phyloP scores from a whole-genome alignment of 2,888 invertebrate species.

The Catocala nupta region DNA sequence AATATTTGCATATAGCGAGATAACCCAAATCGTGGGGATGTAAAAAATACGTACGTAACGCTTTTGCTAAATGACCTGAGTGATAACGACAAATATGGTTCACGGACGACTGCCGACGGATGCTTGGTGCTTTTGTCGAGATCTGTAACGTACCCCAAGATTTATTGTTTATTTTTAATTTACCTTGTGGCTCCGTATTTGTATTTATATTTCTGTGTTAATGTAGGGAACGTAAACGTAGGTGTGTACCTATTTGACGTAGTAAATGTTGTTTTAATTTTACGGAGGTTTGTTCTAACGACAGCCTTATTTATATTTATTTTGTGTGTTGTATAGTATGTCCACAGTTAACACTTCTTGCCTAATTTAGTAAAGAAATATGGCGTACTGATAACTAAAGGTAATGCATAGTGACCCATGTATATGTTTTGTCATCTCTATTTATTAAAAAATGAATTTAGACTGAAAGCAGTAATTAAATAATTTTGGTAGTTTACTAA shows the following conservation, averaged over 20 bases:
- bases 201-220: neutral
- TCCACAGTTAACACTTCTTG: no score
- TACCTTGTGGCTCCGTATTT: constrained; percentile 7
- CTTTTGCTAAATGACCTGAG: constrained; percentile 49
- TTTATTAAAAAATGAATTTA: no score
- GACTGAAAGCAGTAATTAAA: no score
- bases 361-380: no score
- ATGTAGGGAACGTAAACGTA: neutral
- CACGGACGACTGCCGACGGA: constrained; percentile 24
- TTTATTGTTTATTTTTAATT: constrained; percentile 27
- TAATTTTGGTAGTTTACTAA: no score
- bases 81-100: constrained; percentile 44
- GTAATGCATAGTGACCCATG: no score
- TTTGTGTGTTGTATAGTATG: no score
- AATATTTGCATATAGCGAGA: constrained; percentile 18
- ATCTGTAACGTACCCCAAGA: constrained; percentile 29
- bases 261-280: constrained; percentile 1
- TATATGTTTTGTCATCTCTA: no score
- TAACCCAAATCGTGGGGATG: constrained; percentile 26
- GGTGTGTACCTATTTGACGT: neutral
- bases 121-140: constrained; percentile 31
- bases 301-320: no score
- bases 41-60: constrained; percentile 35
- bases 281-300: no score
- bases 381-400: no score